Base-by-base conservation (phyloP, 2,797 vertebrate species). In the Austrolebias charrua region DNA sequence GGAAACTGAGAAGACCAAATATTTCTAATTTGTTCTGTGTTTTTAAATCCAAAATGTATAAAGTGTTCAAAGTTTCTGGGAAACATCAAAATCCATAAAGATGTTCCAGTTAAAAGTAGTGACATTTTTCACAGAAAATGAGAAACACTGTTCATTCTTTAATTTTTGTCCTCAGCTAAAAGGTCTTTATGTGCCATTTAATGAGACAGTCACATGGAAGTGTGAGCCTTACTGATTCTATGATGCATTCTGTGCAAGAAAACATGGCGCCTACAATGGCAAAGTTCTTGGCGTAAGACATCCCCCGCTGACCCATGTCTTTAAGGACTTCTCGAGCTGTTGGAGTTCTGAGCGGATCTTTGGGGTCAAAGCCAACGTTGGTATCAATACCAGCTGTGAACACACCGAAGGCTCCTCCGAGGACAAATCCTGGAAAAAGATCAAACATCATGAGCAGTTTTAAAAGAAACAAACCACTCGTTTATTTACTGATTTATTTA, bases 211-310 rank as follows among this genome's bases (percentile, higher is more conserved):
- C 10, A 61, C 12, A 15, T 28, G 5, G 43, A 12, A 19, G 44
- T 46, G 1, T 40, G 76, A n/a, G 56, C 94, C 96, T 85, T 92
- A 99, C 97, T 49, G 98, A 98, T 88, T 99, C 97, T 2, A 99
- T 97, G 62, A 99, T 66, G 62, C 98, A 99, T 74, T 99, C 98
- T 0, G 96, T 98, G 74, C 95, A 98, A 52, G 98, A 99, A 87
- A 99, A 99, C 95, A 99, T 98, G 60, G 98, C 98, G 0, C 97
- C 98, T 60, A 99, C 95, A 0, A 99, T 96, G 68, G 97, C 98
- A 0, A 99, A 99, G 86, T 99, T 99, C 86, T 99, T 99, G 60
- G 97, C 98, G 0, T 99, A 98, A 6, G 98, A 99, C 89, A 98
- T 94, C 69, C 98, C 97, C 77, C 98, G 91, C 87, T 99, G 96